A percentile compares a stretch with the other conserved stretches of the same genome.
These are phyloP conservation scores for Rhipidura dahli DNA, from an alignment of 2,113 vertebrate species.

Conservation along the genomic window DNA sequence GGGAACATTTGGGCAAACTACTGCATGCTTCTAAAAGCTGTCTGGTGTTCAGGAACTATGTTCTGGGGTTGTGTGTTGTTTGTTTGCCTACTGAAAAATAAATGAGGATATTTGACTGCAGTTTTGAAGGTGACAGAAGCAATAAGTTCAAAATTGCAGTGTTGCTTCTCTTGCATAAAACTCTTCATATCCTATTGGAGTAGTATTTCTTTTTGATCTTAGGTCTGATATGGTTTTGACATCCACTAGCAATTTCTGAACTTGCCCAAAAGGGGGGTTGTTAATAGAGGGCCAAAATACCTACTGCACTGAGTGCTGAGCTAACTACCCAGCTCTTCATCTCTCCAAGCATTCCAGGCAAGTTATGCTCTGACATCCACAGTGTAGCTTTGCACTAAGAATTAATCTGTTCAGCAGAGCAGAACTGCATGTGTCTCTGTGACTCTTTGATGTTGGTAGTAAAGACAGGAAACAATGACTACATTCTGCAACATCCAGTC, in stretches of 20 bases:
- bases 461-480: not conserved
- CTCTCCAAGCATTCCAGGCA: not conserved
- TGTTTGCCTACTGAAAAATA: not conserved
- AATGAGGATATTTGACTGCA: not conserved
- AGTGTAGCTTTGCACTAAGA: not conserved
- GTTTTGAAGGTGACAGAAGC: not conserved
- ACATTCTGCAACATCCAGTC: not conserved
- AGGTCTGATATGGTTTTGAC: not conserved
- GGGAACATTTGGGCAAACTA: not conserved
- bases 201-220: not conserved
- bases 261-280: rapidly evolving
- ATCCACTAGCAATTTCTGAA: not conserved
- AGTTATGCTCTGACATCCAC: not conserved
- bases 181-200: not conserved
- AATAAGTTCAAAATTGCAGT: not conserved
- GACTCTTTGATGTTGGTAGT: not conserved
- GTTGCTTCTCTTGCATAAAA: not conserved
- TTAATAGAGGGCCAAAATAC: not conserved
- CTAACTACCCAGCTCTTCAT: not conserved
- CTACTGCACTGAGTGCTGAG: not conserved
- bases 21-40: not conserved
- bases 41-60: not conserved
- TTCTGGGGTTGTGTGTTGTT: not conserved
- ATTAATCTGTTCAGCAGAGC: not conserved
- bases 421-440: not conserved